Base-by-base conservation (phyloP, 2,113 vertebrate species). In the Tonatia bakeri region DNA sequence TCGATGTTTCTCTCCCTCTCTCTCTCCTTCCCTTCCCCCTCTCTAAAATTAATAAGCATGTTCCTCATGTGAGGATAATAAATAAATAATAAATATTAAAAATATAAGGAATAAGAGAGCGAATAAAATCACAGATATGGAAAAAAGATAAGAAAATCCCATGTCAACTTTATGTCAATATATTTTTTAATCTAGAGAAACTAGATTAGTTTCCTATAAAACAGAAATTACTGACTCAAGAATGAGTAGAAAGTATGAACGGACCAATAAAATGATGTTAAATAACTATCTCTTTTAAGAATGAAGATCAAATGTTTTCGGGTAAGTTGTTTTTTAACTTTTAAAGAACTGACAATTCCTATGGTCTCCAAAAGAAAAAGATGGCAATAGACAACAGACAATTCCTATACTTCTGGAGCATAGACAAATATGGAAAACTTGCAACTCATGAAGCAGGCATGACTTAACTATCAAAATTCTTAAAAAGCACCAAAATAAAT, bases 101-200 rank as follows among this genome's bases (percentile, higher is more conserved):
- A 95, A 38, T 16, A 38, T 40, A 59, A 95, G 12, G 9, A 76
- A 86, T 82, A 96, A 96, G 14, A 84, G 79, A 75, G 38, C 91
- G 40, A 73, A 50, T 91, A 94, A 85, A 91, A 81, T 28, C 56
- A 91, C 12, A 91, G 56, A 77, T 76, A 93, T 5, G 43, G 20
- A 90, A 87, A 95, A 72, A 76, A 87, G 67, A 52, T 83, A 59
- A 95, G 65, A 50, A 50, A 83, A n/a, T 73, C 75, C 28, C 17
- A 67, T 73, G 8, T 61, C 45, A 93, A 77, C 33, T 83, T 88
- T 20, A 54, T 47, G 4, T 38, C 64, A 93, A 79, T 59, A 94
- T 69, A 75, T 80, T 85, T 94, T 91, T 94, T 26, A 88, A 75
- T 67, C 56, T 91, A 94, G 70, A 93, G 43, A 79, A 84, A 95